Percentiles rank a stretch among this genome's conserved stretches.
Evolutionary conservation across 2,888 invertebrate species (phyloP).

Genomic region (Polyommatus iphigenia): DNA sequence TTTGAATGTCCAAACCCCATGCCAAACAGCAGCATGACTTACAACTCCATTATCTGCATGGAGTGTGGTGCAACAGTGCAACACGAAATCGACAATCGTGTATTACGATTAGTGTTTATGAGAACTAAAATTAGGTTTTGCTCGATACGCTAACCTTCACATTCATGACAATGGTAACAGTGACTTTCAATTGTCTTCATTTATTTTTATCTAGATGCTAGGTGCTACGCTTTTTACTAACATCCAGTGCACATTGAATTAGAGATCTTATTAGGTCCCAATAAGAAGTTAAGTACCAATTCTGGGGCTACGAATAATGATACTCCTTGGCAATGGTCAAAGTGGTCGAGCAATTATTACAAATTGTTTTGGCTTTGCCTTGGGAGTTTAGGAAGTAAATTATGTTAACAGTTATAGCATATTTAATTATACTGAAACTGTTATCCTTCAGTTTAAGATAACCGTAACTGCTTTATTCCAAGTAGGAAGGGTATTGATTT

Average conservation of each 20-base stretch:
- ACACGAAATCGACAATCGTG: slow-evolving; percentile 1
- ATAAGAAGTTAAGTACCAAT: not conserved
- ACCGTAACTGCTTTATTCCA: not conserved
- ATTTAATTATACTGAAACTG: not conserved
- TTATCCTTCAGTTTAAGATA: not conserved
- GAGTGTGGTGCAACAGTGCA: not conserved
- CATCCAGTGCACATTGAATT: not conserved
- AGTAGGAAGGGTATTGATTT: not conserved
- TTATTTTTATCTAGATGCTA: not conserved
- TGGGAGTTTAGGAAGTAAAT: not conserved
- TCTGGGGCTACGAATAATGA: too few species aligned
- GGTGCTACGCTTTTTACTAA: not conserved
- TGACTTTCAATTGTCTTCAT: slow-evolving; percentile 11
- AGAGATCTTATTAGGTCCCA: not conserved
- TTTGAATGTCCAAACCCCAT: too few species aligned
- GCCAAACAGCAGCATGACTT: too few species aligned
- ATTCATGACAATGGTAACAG: slow-evolving; percentile 25
- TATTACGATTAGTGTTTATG: not conserved
- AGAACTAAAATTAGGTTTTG: not conserved
- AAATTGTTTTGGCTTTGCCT: too few species aligned
- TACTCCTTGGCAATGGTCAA: too few species aligned
- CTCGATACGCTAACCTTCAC: slow-evolving; percentile 18
- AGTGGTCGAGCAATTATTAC: too few species aligned
- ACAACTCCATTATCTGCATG: not conserved
- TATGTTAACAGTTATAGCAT: not conserved